phyloP scores from a whole-genome alignment of 2,888 invertebrate species.

The Drosophila tanythrix region DNA sequence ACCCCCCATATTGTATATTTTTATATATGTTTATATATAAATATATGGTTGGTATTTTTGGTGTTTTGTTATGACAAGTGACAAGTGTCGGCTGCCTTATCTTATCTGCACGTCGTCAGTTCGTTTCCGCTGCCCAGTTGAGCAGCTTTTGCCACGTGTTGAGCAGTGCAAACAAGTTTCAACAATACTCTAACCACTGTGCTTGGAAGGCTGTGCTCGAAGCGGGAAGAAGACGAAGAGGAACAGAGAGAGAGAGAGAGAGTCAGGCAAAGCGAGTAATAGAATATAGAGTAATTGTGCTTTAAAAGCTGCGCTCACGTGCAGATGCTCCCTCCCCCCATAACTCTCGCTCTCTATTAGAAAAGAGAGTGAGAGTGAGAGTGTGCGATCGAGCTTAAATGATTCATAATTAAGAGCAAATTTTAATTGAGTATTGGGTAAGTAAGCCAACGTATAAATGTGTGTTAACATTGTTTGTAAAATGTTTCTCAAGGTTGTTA shows the following conservation, averaged over 20 bases:
- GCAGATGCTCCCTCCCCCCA: neutral
- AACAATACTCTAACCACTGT: constrained; percentile 30
- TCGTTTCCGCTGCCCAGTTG: constrained; percentile 36
- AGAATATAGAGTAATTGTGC: neutral
- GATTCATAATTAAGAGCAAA: constrained; percentile 25
- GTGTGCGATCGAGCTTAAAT: constrained; percentile 9
- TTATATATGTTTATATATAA: neutral
- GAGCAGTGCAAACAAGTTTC: constrained; percentile 1
- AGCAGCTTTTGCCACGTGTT: constrained; percentile 42
- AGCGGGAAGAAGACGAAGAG: neutral
- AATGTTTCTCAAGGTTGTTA: constrained; percentile 43
- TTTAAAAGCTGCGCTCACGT: neutral
- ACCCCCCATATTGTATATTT: neutral
- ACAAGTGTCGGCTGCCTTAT: constrained; percentile 38
- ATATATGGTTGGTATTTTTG: constrained; percentile 8
- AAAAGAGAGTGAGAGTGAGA: neutral
- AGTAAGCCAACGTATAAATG: constrained; percentile 21
- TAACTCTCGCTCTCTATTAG: neutral
- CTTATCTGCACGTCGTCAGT: constrained; percentile 42
- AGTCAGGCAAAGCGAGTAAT: neutral
- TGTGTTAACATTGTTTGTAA: constrained; percentile 51
- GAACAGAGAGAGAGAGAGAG: neutral
- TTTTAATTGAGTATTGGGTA: constrained; percentile 14
- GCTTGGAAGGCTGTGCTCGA: constrained; percentile 1
- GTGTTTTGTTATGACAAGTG: constrained; percentile 20